Base-by-base conservation (phyloP, 2,797 vertebrate genomes). In the Oreortyx pictus region DNA sequence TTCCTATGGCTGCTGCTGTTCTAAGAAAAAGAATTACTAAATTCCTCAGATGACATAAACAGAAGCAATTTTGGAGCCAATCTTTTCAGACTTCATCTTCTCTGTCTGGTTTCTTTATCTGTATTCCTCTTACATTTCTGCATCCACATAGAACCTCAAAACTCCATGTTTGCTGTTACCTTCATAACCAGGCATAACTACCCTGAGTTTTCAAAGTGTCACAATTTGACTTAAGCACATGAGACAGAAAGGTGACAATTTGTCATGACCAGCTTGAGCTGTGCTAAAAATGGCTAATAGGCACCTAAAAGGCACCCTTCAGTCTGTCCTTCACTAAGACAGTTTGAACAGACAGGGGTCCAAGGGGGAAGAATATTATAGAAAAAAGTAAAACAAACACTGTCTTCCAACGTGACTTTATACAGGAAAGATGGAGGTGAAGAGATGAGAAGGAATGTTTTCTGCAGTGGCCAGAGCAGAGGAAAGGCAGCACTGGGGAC, bases 181-280 rank as follows among this genome's bases (percentile, higher is more conserved):
- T 74, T 60, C 5, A 0, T 60, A 71, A 23, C 7, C 0, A 1
- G 37, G 67, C 10, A 49, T 9, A 59, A 64, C 29, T 27, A 72
- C 5, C 23, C 25, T 14, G 8, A 86, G 17, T 47, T 74, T 91
- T 19, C 33, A 5, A 39, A 56, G 4, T 31, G 12, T 50, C 75
- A 72, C 17, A 24, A 5, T 90, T 47, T 13, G 10, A 73, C 39
- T 68, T 52, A 72, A 2, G 44, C 8, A 43, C 15, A 14, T 14
- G 56, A 89, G 39, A 62, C 14, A 46, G 13, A 54, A 2, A 41
- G 23, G 20, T 14, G 57, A 39, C 29, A 62, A 47, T 25, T 65
- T 75, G 5, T 24, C 22, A 23, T 13, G 24, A 50, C 2, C 56
- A 14, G 67, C 54, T n/a, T n/a, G 19, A 81, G 47, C 41, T 52